A percentile compares a stretch with the other conserved stretches of the same genome.
phyloP scores from a whole-genome alignment of 2,888 invertebrate species.

The Podotricha telesiphe region DNA sequence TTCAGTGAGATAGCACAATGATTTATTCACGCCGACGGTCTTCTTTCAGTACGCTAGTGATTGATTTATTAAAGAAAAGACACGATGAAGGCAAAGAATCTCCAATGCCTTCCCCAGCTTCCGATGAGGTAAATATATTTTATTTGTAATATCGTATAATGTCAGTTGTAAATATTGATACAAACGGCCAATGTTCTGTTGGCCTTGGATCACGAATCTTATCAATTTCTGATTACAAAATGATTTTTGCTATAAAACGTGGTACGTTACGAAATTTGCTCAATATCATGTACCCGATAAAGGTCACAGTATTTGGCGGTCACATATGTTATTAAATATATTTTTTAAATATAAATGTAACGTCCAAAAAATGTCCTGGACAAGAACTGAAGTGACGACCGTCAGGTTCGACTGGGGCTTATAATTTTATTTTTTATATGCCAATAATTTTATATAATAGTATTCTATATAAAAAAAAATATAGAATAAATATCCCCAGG shows the following conservation, averaged over 20 bases:
- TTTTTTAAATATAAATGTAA: too few relatives aligned
- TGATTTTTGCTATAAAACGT: slow-evolving; percentile 47
- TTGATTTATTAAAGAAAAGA: slow-evolving; percentile 57
- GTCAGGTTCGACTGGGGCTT: neutral
- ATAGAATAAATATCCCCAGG: slow-evolving; percentile 29
- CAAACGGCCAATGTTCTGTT: slow-evolving; percentile 52
- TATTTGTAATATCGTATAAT: too few relatives aligned
- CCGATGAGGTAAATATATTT: slow-evolving; percentile 34
- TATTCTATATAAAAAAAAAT: slow-evolving; percentile 6
- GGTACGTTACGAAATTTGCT: slow-evolving; percentile 36
- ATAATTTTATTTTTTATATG: neutral
- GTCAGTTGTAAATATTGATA: slow-evolving; percentile 51
- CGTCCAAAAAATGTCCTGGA: too few relatives aligned
- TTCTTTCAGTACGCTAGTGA: slow-evolving; percentile 60
- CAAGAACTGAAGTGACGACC: neutral
- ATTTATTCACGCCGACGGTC: slow-evolving; percentile 53
- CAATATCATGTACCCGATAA: slow-evolving; percentile 28
- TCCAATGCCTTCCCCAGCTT: slow-evolving; percentile 23
- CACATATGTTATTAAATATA: neutral
- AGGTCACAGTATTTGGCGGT: slow-evolving; percentile 32
- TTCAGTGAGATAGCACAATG: slow-evolving; percentile 45
- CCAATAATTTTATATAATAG: neutral
- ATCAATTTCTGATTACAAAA: slow-evolving; percentile 69
- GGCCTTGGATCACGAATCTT: slow-evolving; percentile 73
- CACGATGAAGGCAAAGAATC: slow-evolving; percentile 55